A percentile compares a stretch with the other conserved stretches of the same genome.
Conservation (phyloP, 2,797 vertebrate species). For the Gobionotothen gibberifrons region DNA sequence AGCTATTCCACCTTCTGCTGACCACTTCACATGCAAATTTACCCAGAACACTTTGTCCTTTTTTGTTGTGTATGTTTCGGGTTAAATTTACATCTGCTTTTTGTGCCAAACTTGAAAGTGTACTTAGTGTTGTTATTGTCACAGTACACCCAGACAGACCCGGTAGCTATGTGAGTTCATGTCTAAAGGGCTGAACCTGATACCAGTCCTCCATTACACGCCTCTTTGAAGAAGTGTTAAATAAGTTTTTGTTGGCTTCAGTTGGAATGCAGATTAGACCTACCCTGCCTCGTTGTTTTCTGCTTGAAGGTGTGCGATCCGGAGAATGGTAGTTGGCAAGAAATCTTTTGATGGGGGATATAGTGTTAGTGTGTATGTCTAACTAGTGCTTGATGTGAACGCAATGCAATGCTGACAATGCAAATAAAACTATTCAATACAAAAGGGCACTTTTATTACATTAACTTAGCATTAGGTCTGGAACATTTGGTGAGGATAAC, state of each 20-base stretch:
- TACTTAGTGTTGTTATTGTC: constrained; percentile 38
- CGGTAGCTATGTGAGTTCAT: constrained; percentile 42
- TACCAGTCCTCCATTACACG: constrained; percentile 51
- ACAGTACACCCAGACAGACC: constrained; percentile 38
- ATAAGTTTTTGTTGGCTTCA: constrained; percentile 48
- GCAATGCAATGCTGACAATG: too few relatives aligned
- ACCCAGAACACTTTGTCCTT: constrained; percentile 7
- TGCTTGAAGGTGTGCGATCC: constrained; percentile 32
- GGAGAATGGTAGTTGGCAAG: neutral
- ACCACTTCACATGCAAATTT: constrained; percentile 13
- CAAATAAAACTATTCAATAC: too few relatives aligned
- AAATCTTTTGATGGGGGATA: neutral
- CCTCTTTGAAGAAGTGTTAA: constrained; percentile 51
- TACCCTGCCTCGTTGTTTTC: constrained; percentile 39
- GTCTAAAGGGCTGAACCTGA: constrained; percentile 61
- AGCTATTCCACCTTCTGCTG: constrained; percentile 25
- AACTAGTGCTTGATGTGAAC: constrained; percentile 1
- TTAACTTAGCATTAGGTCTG: neutral
- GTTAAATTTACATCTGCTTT: neutral
- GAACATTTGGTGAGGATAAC: neutral
- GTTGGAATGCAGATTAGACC: constrained; percentile 62
- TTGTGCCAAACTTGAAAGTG: constrained; percentile 15
- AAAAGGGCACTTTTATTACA: neutral
- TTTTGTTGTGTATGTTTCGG: neutral
- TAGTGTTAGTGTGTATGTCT: neutral